These are phyloP conservation scores for Agrotis puta DNA, from an alignment of 2,888 invertebrate species.

Conservation along the genomic window DNA sequence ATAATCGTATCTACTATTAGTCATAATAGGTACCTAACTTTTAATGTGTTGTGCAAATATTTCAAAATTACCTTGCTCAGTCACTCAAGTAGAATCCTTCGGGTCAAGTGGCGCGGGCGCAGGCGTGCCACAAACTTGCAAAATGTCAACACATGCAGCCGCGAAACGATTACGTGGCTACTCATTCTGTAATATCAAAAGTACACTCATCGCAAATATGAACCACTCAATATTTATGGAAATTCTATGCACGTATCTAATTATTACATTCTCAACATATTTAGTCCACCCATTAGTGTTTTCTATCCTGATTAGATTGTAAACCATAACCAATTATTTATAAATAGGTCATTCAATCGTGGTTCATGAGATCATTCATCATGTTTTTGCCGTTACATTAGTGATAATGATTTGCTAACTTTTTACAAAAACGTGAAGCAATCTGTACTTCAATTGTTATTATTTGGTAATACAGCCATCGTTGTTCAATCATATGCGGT, in stretches of 20 bases:
- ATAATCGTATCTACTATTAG: not conserved
- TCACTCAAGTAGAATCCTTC: constrained; percentile 1
- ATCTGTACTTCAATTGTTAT: not conserved
- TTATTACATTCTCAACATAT: not conserved
- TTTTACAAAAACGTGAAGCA: not conserved
- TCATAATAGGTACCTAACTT: constrained; percentile 7
- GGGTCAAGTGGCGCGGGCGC: constrained; percentile 22
- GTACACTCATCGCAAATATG: constrained; percentile 1
- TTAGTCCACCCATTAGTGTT: not conserved
- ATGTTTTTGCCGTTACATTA: not conserved
- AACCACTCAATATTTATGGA: constrained; percentile 5
- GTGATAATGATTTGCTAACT: not conserved
- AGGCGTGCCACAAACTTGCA: constrained; percentile 33
- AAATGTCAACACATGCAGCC: constrained; percentile 38
- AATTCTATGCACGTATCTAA: not conserved
- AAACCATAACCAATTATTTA: not conserved
- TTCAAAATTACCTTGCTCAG: constrained; percentile 28
- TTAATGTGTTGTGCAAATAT: constrained; percentile 24
- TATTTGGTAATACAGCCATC: not conserved
- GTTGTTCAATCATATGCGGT: too few species aligned
- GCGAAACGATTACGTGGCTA: constrained; percentile 15
- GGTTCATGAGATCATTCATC: not conserved
- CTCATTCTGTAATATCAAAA: constrained; percentile 34
- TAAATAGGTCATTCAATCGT: too few species aligned
- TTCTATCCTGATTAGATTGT: not conserved